phyloP scores from a whole-genome alignment of 2,113 vertebrate species.

The Peromyscus maniculatus region DNA sequence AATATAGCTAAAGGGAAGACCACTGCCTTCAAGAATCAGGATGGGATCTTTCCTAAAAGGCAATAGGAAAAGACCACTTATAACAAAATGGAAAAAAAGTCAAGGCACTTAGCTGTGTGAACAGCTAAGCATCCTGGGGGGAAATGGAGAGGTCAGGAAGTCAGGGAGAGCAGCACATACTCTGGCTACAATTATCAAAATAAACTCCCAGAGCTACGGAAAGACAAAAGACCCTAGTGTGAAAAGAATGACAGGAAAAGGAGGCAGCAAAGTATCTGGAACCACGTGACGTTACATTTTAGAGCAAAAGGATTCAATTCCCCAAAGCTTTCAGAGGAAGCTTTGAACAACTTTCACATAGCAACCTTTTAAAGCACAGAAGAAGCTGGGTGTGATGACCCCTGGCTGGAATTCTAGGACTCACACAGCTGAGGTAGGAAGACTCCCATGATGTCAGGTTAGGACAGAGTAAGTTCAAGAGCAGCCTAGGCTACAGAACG shows the following conservation, averaged over 20 bases:
- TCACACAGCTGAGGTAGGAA: background rate
- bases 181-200: slow-evolving; percentile 5
- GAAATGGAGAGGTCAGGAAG: background rate
- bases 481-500: background rate
- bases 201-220: background rate
- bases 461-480: background rate
- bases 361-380: background rate
- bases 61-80: background rate
- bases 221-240: slow-evolving; percentile 8
- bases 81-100: slow-evolving; percentile 14
- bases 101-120: background rate
- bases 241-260: background rate
- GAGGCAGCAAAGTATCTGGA: background rate
- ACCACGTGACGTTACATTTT: background rate
- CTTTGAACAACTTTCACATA: background rate
- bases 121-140: background rate
- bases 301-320: background rate
- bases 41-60: background rate
- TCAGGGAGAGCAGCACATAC: background rate
- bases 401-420: background rate
- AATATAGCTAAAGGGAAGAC: background rate
- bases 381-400: background rate
- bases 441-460: too few relatives aligned
- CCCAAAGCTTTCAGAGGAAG: slow-evolving; percentile 15
- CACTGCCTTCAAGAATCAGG: slow-evolving; percentile 18